Evolutionary conservation across 2,888 invertebrate genomes (phyloP), one percentile per base, ranked within the genome.

Genomic region (Caenorhabditis uteleia): DNA sequence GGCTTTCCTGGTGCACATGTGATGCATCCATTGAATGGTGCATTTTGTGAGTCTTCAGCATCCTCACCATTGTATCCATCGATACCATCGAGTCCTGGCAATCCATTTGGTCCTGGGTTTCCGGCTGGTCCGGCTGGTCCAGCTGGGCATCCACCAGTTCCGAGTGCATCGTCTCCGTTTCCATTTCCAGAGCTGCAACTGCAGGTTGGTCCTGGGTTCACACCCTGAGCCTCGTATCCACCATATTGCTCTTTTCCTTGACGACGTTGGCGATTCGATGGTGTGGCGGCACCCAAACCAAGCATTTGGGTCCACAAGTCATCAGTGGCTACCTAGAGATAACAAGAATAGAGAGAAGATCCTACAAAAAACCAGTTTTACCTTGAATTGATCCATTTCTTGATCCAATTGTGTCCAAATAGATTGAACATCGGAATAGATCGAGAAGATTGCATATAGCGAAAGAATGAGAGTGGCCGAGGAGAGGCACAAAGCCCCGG

Each of bases 191-290:
- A 68, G 33, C 62, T 59, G 39, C 75, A 72, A 60, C 66, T 66
- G 55, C 72, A 72, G 21, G 62, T 62, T 27, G 72, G 72, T 60
- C 70, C 69, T 23, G 70, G 61, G 33, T 72, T 70, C 53, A 75
- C 75, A 49, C 72, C 75, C 43, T 75, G 75, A 43, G 75, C 75
- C 42, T 75, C 75, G 60, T 75, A 75, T 48, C 68, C 69, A 46
- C 75, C 75, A 39, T 75, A 75, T 44, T 70, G 56, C 34, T 75
- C 75, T 26, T 66, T 58, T 23, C 73, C 73, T 53, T 73, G 73
- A 59, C 75, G 61, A 21, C 75, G 59, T 54, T 68, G 56, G 39
- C 75, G 56, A 42, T 61, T 75, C 6, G 72, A 67, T 10, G 70
- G 68, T 25, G 72, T 75, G 8, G 69, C 75, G 14, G 75, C 75